Percentiles rank a stretch among this genome's conserved stretches.
These are phyloP conservation scores for Zaprionus kolodkinae DNA, from an alignment of 1,140 invertebrate genomes.

Conservation along the genomic window DNA sequence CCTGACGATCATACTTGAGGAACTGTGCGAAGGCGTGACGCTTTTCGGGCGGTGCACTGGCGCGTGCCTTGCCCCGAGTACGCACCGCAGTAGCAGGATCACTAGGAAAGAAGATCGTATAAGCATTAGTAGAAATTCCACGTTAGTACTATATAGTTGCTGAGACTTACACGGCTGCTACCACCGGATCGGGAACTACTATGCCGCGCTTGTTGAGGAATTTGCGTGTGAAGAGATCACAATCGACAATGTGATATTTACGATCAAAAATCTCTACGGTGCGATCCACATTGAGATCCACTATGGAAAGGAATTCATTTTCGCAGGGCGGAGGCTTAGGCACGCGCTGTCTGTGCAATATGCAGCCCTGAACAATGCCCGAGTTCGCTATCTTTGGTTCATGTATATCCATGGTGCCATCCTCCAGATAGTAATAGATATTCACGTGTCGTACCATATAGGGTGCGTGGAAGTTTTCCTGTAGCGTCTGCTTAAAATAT, in stretches of 20 bases:
- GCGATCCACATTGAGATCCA: conserved; percentile 76
- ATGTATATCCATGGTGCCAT: conserved; percentile 93
- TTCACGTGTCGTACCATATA: conserved; percentile 91
- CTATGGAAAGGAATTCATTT: conserved; percentile 71
- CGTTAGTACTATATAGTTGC: background rate
- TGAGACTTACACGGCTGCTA: conserved; percentile 58
- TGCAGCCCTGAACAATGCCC: conserved; percentile 89
- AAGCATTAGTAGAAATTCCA: background rate
- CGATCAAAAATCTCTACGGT: conserved; percentile 76
- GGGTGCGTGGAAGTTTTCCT: conserved; percentile 88
- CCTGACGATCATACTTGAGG: conserved; percentile 90
- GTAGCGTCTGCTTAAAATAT: conserved; percentile 93
- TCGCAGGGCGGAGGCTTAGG: conserved; percentile 70
- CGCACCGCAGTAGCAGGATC: conserved; percentile 85
- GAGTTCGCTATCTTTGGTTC: conserved; percentile 91
- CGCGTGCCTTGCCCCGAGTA: conserved; percentile 54
- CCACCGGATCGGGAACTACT: conserved; percentile 88
- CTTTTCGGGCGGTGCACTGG: conserved; percentile 28
- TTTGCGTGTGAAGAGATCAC: conserved; percentile 93
- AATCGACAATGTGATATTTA: conserved; percentile 88
- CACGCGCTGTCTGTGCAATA: conserved; percentile 73
- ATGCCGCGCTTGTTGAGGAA: conserved; percentile 94
- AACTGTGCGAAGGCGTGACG: conserved; percentile 88
- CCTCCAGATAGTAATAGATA: conserved; percentile 95
- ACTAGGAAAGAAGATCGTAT: conserved; percentile 9